Evolutionary conservation across 92 coral and sea anemone species (phyloP), one percentile per base, ranked within the genome.

Genomic region (Bergia sp.): DNA sequence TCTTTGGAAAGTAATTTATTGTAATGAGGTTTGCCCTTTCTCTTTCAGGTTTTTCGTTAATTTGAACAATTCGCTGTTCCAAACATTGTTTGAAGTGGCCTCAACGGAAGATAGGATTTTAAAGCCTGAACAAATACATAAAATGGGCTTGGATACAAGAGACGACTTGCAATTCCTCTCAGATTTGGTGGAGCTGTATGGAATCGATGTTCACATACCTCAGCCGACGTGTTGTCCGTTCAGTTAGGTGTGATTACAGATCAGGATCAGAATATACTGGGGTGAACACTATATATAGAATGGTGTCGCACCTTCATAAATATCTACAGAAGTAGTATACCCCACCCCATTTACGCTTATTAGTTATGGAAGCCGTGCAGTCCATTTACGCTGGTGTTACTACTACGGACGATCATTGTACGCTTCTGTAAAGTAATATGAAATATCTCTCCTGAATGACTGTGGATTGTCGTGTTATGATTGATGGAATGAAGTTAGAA

Each of bases 191-290:
- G 99, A 97, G 80, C 96, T 97, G 5, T 95, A 95, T 85, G 96
- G 97, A 37, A 92, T 97, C 37, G 91, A 97, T 77, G 96, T 95
- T 6, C 95, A 91, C 76, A 90, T 97, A 76, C 97, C 98, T 16
- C 93, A 94, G 49, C 92, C 92, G n/a, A 96, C 95, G 74, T 97
- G 99, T 61, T 97, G 99, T 81, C 96, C 98, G 15, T 94, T 95
- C 58, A 53, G 58, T 82, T 95, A 94, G 69, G 10, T 3, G 7
- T 44, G 21, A 16, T 37, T 57, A 57, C 7, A 43, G 15, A 37
- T 39, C 85, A 5, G 9, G 29, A 57, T 53, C 85, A 38, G 72
- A 38, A 38, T 23, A 49, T 39, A 12, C 10, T 7, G 42, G 13
- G 18, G 4, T 57, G 73, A 4, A 39, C 42, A 41, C 47, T 29